Percentiles rank a stretch among this genome's conserved stretches.
Evolutionary conservation across 2,113 vertebrate species (phyloP).

Genomic region (human (Homo sapiens)): DNA sequence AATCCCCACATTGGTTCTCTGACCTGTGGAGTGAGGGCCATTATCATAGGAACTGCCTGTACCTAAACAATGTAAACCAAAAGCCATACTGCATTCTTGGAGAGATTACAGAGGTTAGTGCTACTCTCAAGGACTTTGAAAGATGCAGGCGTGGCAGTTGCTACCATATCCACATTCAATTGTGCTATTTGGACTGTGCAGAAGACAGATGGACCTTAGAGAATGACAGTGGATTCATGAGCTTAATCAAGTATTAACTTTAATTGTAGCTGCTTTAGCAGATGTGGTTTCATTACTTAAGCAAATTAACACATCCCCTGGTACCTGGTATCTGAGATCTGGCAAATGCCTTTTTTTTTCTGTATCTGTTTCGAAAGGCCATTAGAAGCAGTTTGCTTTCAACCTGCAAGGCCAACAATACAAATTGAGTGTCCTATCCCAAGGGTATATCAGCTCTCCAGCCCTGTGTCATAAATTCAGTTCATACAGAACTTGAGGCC

Average conservation of each 20-base stretch:
- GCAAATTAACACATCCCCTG: not conserved
- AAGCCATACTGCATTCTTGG: not conserved
- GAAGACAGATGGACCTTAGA: not conserved
- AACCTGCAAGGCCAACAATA: not conserved
- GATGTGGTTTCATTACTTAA: slow-evolving; percentile 24
- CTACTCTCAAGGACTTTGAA: not conserved
- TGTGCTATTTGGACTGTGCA: not conserved
- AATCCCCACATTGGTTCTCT: not conserved
- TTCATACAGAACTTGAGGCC: not conserved
- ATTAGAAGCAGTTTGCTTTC: not conserved
- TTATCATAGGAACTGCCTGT: too few species aligned
- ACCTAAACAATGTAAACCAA: not conserved
- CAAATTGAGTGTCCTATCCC: not conserved
- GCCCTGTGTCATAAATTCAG: not conserved
- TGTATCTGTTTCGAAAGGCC: not conserved
- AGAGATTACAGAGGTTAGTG: too few species aligned
- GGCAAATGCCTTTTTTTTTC: not conserved
- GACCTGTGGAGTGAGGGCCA: not conserved
- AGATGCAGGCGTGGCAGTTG: not conserved
- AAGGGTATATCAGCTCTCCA: not conserved
- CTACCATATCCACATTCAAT: not conserved
- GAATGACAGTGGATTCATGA: not conserved
- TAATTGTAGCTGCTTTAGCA: not conserved
- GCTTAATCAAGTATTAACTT: not conserved
- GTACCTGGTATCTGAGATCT: not conserved